Evolutionary conservation across 1,140 invertebrate species (phyloP).

Genomic region (Cyphomyrmex costatus): DNA sequence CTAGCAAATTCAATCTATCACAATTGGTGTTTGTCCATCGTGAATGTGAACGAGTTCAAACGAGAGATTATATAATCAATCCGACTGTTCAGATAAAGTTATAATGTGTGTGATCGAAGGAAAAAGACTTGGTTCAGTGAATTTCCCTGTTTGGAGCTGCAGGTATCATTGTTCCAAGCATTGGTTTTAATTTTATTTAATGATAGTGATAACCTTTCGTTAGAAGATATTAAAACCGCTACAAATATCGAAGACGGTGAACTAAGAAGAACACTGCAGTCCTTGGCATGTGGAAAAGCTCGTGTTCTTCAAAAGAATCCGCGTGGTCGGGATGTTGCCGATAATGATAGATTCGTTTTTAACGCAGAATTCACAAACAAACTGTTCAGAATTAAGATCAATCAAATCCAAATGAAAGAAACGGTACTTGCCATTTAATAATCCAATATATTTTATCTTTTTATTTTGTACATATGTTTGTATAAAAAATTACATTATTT

Average conservation of each 20-base stretch:
- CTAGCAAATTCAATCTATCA: conserved; percentile 69
- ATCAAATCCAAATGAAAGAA: conserved; percentile 99
- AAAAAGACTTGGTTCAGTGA: conserved; percentile 59
- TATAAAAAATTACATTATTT: conserved; percentile 15
- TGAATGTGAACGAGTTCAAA: conserved; percentile 71
- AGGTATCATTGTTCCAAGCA: conserved; percentile 99
- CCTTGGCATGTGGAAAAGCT: conserved; percentile 98
- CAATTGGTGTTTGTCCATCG: conserved; percentile 70
- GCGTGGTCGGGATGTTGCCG: conserved; percentile 95
- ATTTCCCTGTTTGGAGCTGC: conserved; percentile 91
- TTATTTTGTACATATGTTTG: conserved; percentile 41
- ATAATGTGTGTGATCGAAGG: conserved; percentile 50
- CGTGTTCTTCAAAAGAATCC: conserved; percentile 96
- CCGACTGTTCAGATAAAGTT: conserved; percentile 62
- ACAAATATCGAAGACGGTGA: conserved; percentile 98
- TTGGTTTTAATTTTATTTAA: conserved; percentile 98
- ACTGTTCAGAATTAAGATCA: conserved; percentile 99
- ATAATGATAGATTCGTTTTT: conserved; percentile 96
- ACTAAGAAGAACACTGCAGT: conserved; percentile 97
- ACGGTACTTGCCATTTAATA: conserved; percentile 90
- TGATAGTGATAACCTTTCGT: conserved; percentile 93
- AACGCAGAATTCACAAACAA: conserved; percentile 98
- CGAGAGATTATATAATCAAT: conserved; percentile 60
- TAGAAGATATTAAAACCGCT: conserved; percentile 95
- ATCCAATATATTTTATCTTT: conserved; percentile 34